Base-by-base conservation (phyloP, 2,113 vertebrate species). In the Amblyopsis rosae region DNA sequence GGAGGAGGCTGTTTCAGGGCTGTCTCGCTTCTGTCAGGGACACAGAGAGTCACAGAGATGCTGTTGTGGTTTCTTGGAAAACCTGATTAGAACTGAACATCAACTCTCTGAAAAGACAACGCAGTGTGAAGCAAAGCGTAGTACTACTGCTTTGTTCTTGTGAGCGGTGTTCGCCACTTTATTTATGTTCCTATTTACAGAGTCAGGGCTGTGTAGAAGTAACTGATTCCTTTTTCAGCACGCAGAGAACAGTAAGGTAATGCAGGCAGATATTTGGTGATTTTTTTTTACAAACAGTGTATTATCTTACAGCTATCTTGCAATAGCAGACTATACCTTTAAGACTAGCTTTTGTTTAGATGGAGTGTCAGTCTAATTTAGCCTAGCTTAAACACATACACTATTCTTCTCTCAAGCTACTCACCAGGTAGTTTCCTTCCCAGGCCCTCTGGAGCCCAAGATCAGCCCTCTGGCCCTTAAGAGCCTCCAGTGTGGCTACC, bases 351-450 rank as follows among this genome's bases (percentile, higher is more conserved):
- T 41, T 8, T 41, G 35, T 51, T 51, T 51, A 4, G 49, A 12
- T 51, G 9, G 3, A 51, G 8, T 51, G 11, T 51, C 10, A 51
- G 13, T 51, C 49, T 51, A 11, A 12, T 41, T 41, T 41, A 41
- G 35, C 35, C 35, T 41, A 41, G 35, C 35, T 41, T 41, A 5
- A 41, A 41, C 35, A 41, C 35, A 51, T 12, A 11, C 49, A 11
- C 49, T 11, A 11, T 51, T 15, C 19, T 8, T 4, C 32, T 47
- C 35, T 33, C 63, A 6, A 33, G 13, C 26, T 47, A 84, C 92
- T 92, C 71, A 93, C 95, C 82, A 99, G 88, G 87, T 99, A 99
- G 82, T 97, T 97, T 48, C 98, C 98, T 67, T 96, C 94, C 98
- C 98, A 99, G 45, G 91, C 87, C 77, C 96, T 94, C 61, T 96